Conservation (phyloP, 2,797 vertebrate genomes). For the Bovichtus diacanthus region DNA sequence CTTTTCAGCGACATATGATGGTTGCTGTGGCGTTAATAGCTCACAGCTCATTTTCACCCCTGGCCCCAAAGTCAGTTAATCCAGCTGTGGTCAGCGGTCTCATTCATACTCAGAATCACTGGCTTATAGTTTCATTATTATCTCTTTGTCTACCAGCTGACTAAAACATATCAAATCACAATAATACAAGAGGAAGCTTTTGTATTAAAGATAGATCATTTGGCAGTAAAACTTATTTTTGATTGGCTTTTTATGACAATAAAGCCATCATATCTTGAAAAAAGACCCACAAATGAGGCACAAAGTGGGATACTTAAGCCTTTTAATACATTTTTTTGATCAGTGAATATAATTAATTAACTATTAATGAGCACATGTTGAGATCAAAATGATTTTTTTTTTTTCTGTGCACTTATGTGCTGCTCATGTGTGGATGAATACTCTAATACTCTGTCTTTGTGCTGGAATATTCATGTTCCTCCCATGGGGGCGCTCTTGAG, state of each 20-base stretch:
- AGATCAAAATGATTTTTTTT: slow-evolving; percentile 14
- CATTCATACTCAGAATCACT: background rate
- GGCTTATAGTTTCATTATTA: background rate
- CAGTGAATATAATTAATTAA: slow-evolving; percentile 18
- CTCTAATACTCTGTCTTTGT: slow-evolving; percentile 10
- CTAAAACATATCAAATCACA: background rate
- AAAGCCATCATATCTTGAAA: background rate
- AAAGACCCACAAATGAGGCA: background rate
- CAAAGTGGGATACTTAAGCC: slow-evolving; percentile 7
- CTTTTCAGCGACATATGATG: background rate
- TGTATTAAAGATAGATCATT: background rate
- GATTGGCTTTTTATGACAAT: background rate
- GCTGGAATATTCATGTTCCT: slow-evolving; percentile 43
- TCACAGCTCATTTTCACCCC: background rate
- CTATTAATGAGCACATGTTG: slow-evolving; percentile 17
- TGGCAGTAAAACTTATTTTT: background rate
- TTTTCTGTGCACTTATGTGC: slow-evolving; percentile 15
- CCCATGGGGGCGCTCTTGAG: slow-evolving; percentile 79
- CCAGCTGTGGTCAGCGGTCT: background rate
- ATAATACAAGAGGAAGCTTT: background rate
- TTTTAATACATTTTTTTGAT: slow-evolving; percentile 29
- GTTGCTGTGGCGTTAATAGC: background rate
- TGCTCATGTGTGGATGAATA: background rate
- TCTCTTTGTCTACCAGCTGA: background rate
- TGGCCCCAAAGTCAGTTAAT: background rate